Evolutionary conservation across 2,113 vertebrate species (phyloP).

Genomic region (Notechis scutatus): DNA sequence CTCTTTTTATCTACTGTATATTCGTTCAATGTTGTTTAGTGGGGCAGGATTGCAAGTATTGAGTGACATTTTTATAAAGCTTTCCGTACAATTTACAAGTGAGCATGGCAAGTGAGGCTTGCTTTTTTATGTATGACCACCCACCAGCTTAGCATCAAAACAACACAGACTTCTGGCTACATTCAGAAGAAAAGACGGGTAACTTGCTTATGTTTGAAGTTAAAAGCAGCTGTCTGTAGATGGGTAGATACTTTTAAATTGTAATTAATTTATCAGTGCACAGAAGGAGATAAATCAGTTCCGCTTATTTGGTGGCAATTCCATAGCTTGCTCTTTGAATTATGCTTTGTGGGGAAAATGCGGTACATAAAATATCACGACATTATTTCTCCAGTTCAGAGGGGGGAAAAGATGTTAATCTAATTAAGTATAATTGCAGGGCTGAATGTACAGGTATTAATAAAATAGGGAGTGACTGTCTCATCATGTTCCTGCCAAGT

Average conservation of each 20-base stretch:
- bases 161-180: neutral
- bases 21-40: neutral
- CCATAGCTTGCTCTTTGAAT: neutral
- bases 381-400: neutral
- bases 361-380: neutral
- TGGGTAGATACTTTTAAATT: neutral
- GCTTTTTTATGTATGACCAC: neutral
- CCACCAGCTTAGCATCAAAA: conserved; percentile 4
- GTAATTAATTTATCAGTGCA: neutral
- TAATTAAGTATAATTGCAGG: neutral
- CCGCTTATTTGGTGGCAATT: neutral
- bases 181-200: neutral
- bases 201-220: neutral
- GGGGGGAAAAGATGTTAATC: neutral
- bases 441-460: neutral
- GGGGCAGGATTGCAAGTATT: neutral
- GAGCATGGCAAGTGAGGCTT: conserved; percentile 13
- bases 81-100: neutral
- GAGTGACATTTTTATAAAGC: neutral
- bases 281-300: neutral
- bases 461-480: neutral
- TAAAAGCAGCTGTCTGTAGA: neutral
- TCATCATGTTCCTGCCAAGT: neutral
- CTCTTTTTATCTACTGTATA: neutral
- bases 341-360: neutral